phyloP scores from a whole-genome alignment of 1,140 invertebrate species.

The Euglossa dilemma region DNA sequence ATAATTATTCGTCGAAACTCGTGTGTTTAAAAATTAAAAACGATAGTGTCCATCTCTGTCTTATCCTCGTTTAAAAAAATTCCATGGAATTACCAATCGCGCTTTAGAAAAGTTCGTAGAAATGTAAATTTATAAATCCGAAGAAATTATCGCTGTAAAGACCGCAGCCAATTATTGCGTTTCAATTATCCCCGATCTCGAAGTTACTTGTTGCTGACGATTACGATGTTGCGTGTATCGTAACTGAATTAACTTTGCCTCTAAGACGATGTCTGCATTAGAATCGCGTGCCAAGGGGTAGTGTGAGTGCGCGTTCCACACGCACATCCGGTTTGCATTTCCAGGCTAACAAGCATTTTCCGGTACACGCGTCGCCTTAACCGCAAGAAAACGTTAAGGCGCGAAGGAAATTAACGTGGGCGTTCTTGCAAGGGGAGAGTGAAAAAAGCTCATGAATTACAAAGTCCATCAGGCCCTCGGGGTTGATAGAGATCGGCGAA shows the following conservation, averaged over 20 bases:
- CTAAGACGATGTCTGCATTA: slow-evolving; percentile 57
- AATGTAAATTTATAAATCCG: neutral
- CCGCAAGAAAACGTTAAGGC: slow-evolving; percentile 51
- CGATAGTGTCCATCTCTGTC: too few relatives aligned
- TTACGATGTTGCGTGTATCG: slow-evolving; percentile 38
- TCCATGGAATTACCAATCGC: too few relatives aligned
- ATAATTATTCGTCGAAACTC: too few relatives aligned
- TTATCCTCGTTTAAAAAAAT: too few relatives aligned
- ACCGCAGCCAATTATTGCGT: neutral
- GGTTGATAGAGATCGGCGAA: neutral
- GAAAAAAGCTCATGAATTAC: neutral
- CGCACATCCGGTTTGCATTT: slow-evolving; percentile 72
- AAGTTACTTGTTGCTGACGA: slow-evolving; percentile 41
- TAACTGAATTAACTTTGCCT: slow-evolving; percentile 58
- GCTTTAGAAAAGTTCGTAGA: too few relatives aligned
- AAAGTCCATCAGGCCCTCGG: neutral
- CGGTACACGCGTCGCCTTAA: slow-evolving; percentile 64
- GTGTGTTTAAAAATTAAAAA: too few relatives aligned
- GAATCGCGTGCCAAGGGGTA: slow-evolving; percentile 55
- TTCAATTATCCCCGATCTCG: neutral
- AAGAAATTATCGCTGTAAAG: neutral
- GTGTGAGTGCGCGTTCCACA: slow-evolving; percentile 60
- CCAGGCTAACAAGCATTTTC: slow-evolving; percentile 68
- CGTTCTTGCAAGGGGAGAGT: neutral
- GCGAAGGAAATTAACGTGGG: slow-evolving; percentile 35